Evolutionary conservation across 2,888 invertebrate species (phyloP).

Genomic region (Chesias legatella): DNA sequence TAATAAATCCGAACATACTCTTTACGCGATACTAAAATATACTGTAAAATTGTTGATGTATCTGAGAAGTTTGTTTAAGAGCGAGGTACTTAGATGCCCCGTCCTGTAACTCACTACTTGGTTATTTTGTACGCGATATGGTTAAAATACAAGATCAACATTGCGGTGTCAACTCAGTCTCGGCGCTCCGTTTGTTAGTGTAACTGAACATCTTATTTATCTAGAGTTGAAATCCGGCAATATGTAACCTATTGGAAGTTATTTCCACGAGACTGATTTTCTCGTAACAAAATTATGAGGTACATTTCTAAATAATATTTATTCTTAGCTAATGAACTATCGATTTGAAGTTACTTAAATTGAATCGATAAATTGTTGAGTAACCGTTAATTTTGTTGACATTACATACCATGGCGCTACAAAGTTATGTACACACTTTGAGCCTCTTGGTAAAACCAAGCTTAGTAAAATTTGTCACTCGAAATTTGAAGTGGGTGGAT

Average conservation of each 20-base stretch:
- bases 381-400: background rate
- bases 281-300: too few species aligned
- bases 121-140: conserved; percentile 22
- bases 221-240: conserved; percentile 28
- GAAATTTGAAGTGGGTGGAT: conserved; percentile 45
- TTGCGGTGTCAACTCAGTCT: conserved; percentile 52
- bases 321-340: background rate
- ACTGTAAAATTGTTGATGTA: background rate
- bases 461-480: conserved; percentile 52
- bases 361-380: background rate
- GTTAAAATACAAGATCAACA: conserved; percentile 64
- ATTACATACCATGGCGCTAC: conserved; percentile 6
- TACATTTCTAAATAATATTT: too few species aligned
- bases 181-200: conserved; percentile 54
- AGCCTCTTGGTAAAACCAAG: conserved; percentile 28
- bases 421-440: conserved; percentile 13
- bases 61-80: conserved; percentile 7
- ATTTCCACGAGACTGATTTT: conserved; percentile 2
- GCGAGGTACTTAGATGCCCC: conserved; percentile 1
- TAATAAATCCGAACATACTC: too few species aligned
- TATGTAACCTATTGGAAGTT: conserved; percentile 8
- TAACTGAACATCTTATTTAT: conserved; percentile 57
- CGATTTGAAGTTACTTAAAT: background rate
- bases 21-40: too few species aligned
- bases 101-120: conserved; percentile 6